Evolutionary conservation across 2,797 vertebrate species (phyloP), one percentile per base, ranked within the genome.

Genomic region (Percopsis omiscomaycus): DNA sequence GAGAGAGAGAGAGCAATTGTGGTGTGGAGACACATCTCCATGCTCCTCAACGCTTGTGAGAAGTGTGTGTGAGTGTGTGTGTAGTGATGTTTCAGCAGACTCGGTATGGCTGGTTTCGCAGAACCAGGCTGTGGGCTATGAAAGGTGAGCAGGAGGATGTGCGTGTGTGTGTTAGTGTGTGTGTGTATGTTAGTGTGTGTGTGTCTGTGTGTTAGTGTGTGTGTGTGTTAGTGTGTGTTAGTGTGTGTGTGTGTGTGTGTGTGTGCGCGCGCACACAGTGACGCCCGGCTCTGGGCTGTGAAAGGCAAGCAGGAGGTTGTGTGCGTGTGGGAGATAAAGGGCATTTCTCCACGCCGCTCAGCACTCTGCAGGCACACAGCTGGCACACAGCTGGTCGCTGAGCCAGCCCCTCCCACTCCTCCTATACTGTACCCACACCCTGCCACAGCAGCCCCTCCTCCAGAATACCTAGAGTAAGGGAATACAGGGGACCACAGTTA

Each of bases 381-480:
- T 90, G 88, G 86, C 81, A 87, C 84, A 86, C 90, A 90, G 89
- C 90, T 91, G 91, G 90, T 80, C 82, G 74, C 83, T 71, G 74
- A 79, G 49, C 73, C 59, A 28, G 9, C 69, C 69, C 64, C 69
- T 74, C 81, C 69, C 64, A 59, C 30, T n/a, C 73, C 30, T 53
- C 59, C 46, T 61, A 53, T 55, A 30, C 37, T 54, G 57, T 45
- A 65, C 64, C 52, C 71, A 52, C 52, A 55, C 57, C 59, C 45
- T 72, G 57, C 64, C 59, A 64, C 15, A 45, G 50, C 47, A 66
- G 52, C 61, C 56, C 62, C 22, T 22, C 50, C 74, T 66, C 63
- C 82, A 88, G 85, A 88, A 91, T 89, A 93, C 86, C 91, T 87
- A 92, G 54, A 65, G 61, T 86, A 88, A 91, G 86, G 87, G 84